A percentile compares a stretch with the other conserved stretches of the same genome.
Evolutionary conservation across 2,888 invertebrate species (phyloP).

Genomic region (Odontothrips loti): DNA sequence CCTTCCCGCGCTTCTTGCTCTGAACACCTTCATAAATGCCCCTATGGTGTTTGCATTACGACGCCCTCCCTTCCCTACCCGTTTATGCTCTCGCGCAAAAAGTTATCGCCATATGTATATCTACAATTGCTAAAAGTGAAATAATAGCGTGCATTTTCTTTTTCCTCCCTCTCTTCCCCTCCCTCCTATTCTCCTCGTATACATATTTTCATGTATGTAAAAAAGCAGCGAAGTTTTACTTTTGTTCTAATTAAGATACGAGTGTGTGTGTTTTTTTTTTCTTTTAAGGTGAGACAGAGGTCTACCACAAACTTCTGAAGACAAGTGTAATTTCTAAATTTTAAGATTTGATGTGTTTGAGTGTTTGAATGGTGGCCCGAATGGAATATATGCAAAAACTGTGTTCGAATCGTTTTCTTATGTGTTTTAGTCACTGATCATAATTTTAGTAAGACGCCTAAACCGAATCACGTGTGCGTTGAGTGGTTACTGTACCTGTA

Average conservation of each 20-base stretch:
- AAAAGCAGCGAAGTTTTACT: neutral
- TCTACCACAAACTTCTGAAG: neutral
- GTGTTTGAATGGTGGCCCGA: neutral
- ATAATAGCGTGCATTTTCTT: no score
- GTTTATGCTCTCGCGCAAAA: neutral
- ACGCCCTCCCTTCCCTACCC: neutral
- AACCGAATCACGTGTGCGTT: slow-evolving; percentile 17
- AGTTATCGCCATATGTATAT: no score
- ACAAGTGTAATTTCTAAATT: slow-evolving; percentile 2
- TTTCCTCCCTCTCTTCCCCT: neutral
- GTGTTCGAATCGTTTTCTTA: neutral
- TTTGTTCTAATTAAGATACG: neutral
- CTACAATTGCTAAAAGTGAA: no score
- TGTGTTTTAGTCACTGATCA: slow-evolving; percentile 25
- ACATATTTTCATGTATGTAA: no score
- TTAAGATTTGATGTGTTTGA: neutral
- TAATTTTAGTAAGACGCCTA: slow-evolving; percentile 15
- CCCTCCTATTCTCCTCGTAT: neutral
- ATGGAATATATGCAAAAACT: neutral
- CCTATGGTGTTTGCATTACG: no score
- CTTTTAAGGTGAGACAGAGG: neutral
- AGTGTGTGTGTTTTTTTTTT: neutral
- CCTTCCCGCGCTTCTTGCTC: neutral
- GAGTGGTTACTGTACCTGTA: slow-evolving; percentile 24
- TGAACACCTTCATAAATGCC: no score